A percentile compares a stretch with the other conserved stretches of the same genome.
Evolutionary conservation across 2,113 vertebrate genomes (phyloP).

Genomic region (Herpetotheres cachinnans): DNA sequence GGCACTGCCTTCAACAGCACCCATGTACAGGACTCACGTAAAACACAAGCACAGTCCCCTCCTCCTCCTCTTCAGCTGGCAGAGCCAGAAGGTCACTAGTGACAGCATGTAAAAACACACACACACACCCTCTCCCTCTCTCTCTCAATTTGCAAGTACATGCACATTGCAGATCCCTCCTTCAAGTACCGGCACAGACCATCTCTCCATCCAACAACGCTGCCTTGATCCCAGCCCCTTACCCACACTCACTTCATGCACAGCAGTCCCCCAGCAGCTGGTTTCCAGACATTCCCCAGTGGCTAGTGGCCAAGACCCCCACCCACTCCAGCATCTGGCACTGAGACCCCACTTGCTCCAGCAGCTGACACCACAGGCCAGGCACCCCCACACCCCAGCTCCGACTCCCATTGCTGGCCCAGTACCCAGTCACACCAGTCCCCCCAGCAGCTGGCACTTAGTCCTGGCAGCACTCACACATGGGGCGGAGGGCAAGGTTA

Average conservation of each 20-base stretch:
- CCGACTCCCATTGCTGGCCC: neutral
- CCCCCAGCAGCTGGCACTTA: neutral
- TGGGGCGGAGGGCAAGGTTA: neutral
- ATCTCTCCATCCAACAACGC: neutral
- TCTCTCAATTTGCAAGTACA: neutral
- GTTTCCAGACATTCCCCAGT: neutral
- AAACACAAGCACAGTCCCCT: neutral
- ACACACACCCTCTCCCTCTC: too few species aligned
- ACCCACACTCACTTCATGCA: rapidly evolving
- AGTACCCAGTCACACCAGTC: neutral
- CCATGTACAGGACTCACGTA: neutral
- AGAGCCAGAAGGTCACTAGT: neutral
- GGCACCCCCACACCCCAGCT: rapidly evolving
- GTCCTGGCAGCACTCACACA: neutral
- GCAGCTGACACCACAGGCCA: neutral
- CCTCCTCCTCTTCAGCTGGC: neutral
- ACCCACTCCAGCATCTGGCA: neutral
- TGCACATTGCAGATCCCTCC: rapidly evolving
- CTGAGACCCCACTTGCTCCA: neutral
- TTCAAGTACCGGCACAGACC: too few species aligned
- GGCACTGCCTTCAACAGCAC: neutral
- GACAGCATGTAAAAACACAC: rapidly evolving
- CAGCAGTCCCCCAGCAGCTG: rapidly evolving
- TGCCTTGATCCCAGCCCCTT: neutral
- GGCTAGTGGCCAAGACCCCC: neutral